Conservation (phyloP, 2,888 invertebrate species). For the Portevinia maculata region DNA sequence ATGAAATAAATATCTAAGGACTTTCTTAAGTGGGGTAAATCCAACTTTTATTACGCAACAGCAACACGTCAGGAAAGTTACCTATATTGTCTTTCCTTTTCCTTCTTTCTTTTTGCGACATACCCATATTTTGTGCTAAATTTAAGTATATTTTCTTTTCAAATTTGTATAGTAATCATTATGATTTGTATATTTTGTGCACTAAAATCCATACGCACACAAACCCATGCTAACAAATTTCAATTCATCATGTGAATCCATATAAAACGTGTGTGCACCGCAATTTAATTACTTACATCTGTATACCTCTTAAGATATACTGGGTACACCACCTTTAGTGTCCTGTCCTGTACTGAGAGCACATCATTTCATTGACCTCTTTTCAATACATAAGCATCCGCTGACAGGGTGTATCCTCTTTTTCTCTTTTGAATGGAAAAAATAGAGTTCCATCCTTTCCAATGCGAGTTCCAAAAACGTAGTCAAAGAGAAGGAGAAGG, state of each 20-base stretch:
- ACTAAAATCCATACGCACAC: not conserved
- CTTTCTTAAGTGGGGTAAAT: not conserved
- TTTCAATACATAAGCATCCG: constrained; percentile 70
- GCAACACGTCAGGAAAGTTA: not conserved
- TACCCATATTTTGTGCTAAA: constrained; percentile 13
- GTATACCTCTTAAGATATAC: constrained; percentile 5
- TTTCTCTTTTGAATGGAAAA: constrained; percentile 41
- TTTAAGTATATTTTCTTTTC: constrained; percentile 17
- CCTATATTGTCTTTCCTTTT: not conserved
- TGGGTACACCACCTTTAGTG: constrained; percentile 12
- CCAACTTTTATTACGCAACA: constrained; percentile 48
- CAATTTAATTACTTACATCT: constrained; percentile 69
- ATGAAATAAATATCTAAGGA: not conserved
- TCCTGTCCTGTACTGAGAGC: constrained; percentile 25
- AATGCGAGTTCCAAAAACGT: not conserved
- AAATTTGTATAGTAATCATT: constrained; percentile 28
- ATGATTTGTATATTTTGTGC: constrained; percentile 25
- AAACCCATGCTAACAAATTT: constrained; percentile 26
- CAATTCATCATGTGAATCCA: constrained; percentile 74
- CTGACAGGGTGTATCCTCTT: not conserved
- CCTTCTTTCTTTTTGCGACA: constrained; percentile 24
- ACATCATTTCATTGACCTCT: constrained; percentile 80
- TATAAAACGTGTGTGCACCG: constrained; percentile 46
- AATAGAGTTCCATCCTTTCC: not conserved
- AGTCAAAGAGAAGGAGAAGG: constrained; percentile 11